Conservation (phyloP, 37 sponge, comb jelly and placozoan genomes). For the Lycopodina hypogea region DNA sequence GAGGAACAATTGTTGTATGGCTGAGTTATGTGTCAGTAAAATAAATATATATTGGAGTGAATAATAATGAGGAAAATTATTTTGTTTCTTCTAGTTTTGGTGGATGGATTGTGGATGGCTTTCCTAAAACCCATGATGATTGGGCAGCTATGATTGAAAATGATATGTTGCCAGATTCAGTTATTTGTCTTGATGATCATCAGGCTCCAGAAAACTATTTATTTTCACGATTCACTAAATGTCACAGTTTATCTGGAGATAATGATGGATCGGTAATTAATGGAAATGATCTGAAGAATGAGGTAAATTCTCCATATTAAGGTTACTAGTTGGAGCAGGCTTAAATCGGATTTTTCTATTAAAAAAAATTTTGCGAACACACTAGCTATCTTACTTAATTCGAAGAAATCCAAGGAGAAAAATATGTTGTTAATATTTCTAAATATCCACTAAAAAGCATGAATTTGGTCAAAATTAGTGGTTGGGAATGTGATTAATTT, state of each 20-base stretch:
- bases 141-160: conserved; percentile 89
- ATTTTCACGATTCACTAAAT: conserved; percentile 26
- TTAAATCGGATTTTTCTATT: too few species aligned
- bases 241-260: conserved; percentile 11
- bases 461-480: too few species aligned
- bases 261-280: conserved; percentile 8
- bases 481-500: too few species aligned
- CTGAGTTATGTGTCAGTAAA: too few species aligned
- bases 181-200: conserved; percentile 71
- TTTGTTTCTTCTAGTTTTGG: conserved; percentile 56
- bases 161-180: conserved; percentile 81
- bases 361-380: too few species aligned
- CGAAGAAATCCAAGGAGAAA: too few species aligned
- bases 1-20: too few species aligned
- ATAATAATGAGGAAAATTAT: too few species aligned
- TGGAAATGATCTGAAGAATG: background rate
- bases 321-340: background rate
- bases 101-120: conserved; percentile 96
- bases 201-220: conserved; percentile 36
- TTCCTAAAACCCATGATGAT: conserved; percentile 87
- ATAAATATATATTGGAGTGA: too few species aligned
- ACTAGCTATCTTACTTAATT: too few species aligned
- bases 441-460: too few species aligned
- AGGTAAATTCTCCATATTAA: background rate
- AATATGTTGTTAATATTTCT: too few species aligned